Evolutionary conservation across 1,140 invertebrate species (phyloP).

Genomic region (Listronotus bonariensis): DNA sequence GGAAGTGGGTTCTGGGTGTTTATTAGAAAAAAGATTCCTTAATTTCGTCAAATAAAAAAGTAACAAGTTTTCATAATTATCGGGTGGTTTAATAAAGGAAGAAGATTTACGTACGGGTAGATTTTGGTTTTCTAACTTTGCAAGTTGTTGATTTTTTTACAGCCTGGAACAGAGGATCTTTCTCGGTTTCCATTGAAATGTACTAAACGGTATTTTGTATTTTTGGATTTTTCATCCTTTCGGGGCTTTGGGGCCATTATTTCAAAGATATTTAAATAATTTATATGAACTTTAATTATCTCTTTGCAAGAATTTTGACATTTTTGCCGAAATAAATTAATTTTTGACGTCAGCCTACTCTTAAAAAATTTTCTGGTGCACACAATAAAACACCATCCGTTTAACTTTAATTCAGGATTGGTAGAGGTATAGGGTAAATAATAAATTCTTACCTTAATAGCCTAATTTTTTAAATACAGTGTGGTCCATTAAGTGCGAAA

Average conservation of each 20-base stretch:
- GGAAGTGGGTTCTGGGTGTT: neutral
- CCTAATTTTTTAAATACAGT: no score
- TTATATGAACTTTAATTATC: neutral
- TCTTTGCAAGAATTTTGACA: conserved; percentile 6
- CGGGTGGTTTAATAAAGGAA: neutral
- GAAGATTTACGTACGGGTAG: no score
- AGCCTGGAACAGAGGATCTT: neutral
- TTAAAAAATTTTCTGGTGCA: neutral
- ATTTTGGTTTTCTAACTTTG: no score
- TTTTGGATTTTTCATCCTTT: neutral
- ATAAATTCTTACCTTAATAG: no score
- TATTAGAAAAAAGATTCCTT: conserved; percentile 27
- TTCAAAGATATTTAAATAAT: neutral
- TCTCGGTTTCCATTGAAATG: conserved; percentile 1
- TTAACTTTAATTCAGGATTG: no score
- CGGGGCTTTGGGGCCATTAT: conserved; percentile 1
- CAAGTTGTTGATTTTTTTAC: neutral
- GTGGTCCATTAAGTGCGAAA: no score
- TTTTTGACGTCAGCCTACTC: conserved; percentile 7
- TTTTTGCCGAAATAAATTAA: conserved; percentile 1
- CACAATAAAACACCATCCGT: no score
- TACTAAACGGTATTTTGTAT: neutral
- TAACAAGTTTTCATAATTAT: conserved; percentile 34
- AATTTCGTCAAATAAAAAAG: conserved; percentile 35
- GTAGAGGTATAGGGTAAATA: no score